Percentiles rank a stretch among this genome's conserved stretches.
Conservation (phyloP, 2,888 invertebrate genomes). For the Apodemia mormo region DNA sequence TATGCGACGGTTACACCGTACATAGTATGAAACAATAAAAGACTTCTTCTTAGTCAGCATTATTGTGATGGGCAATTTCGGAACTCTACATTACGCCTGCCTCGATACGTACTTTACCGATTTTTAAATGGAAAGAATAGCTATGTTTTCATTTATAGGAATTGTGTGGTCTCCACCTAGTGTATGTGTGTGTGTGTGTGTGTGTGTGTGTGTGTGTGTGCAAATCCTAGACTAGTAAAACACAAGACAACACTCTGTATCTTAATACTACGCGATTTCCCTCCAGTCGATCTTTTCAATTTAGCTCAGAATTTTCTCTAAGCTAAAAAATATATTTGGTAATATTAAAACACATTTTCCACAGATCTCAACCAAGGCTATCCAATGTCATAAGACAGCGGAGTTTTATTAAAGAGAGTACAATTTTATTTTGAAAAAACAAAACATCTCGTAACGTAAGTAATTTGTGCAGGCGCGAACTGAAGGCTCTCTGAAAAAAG, state of each 20-base stretch:
- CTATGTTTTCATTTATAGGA: no score
- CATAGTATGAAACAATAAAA: no score
- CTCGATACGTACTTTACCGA: no score
- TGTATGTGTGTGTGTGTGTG: no score
- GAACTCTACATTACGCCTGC: no score
- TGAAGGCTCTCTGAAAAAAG: neutral
- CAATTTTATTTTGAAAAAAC: constrained; percentile 15
- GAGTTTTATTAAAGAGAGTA: constrained; percentile 14
- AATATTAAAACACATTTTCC: neutral
- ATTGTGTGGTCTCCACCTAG: no score
- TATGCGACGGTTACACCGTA: no score
- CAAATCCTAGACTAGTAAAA: no score
- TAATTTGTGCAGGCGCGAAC: constrained; percentile 16
- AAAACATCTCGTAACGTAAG: constrained; percentile 16
- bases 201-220: no score
- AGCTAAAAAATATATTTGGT: neutral
- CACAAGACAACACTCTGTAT: neutral
- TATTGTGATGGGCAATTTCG: no score
- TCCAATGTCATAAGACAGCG: neutral
- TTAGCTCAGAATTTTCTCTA: neutral
- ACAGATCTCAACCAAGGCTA: neutral
- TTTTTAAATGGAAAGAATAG: no score
- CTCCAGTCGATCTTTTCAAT: neutral
- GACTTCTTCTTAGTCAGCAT: no score
- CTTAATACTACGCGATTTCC: neutral